Evolutionary conservation across 2,113 vertebrate species (phyloP), one percentile per base, ranked within the genome.

Genomic region (Apaloderma vittatum): DNA sequence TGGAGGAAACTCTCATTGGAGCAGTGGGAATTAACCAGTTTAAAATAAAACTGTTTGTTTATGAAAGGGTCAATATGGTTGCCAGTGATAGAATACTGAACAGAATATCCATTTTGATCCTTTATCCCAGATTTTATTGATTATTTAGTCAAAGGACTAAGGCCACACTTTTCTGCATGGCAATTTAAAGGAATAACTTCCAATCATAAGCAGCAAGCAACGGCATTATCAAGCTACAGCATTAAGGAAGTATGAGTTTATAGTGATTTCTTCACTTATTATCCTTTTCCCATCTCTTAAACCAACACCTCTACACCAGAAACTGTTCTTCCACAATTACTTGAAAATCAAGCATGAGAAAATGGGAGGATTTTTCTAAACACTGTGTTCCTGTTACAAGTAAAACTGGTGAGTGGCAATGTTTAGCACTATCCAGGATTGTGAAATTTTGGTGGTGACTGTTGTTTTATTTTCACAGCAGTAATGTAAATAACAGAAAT

Each of bases 391-490:
- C 86, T 86, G 9, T 70, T 55, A 40, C 8, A 92, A 76, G 17
- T 23, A 70, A 71, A 82, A n/a, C 23, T 68, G 8, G 11, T 61
- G 27, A 54, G 32, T 14, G 26, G 9, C 13, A 65, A 52, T 32
- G 23, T 87, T 71, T 34, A 87, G n/a, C 1, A 2, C 48, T 87
- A 40, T 20, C 34, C 75, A 65, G 0, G 0, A 54, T 1, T 40
- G 48, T 11, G 89, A 71, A 81, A 72, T 54, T 68, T 73, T 54
- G 40, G 37, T n/a, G 30, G n/a, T 54, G 29, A 51, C 10, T 34
- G 5, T n/a, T 62, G 34, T 32, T 77, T 89, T 75, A 36, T 85
- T 89, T 78, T 88, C 49, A 66, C 32, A 82, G 36, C 8, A 68
- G 37, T 32, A 90, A 40, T 19, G 24, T 76, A 68, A 85, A 61